Evolutionary conservation across 2,113 vertebrate species (phyloP).

Genomic region (Myotis brandtii): DNA sequence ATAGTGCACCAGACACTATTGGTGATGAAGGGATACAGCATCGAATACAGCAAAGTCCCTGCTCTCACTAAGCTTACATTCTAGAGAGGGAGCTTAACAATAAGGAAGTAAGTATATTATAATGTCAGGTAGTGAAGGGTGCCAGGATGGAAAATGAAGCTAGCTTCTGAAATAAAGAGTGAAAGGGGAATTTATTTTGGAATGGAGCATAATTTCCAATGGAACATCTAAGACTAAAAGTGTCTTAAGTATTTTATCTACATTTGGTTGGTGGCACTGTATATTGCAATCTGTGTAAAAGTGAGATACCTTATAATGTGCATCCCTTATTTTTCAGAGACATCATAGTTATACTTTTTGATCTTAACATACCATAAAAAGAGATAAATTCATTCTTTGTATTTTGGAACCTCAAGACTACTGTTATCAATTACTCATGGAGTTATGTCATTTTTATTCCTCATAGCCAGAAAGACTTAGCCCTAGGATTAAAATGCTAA

Average conservation of each 20-base stretch:
- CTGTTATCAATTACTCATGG: background rate
- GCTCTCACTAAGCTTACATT: background rate
- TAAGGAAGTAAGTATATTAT: background rate
- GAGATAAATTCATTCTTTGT: background rate
- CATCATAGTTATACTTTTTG: background rate
- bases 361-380: background rate
- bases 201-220: background rate
- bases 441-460: background rate
- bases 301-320: background rate
- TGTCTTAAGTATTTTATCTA: background rate
- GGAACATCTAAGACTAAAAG: background rate
- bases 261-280: background rate
- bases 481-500: background rate
- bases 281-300: background rate
- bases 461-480: background rate
- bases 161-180: background rate
- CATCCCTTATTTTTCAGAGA: background rate
- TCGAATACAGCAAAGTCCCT: background rate
- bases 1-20: background rate
- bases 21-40: background rate
- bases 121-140: background rate
- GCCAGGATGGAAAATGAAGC: background rate
- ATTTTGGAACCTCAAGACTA: background rate
- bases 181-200: constrained; percentile 2
- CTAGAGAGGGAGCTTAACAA: background rate